Evolutionary conservation across 2,888 invertebrate genomes (phyloP).

Genomic region (Leptura quadrifasciata): DNA sequence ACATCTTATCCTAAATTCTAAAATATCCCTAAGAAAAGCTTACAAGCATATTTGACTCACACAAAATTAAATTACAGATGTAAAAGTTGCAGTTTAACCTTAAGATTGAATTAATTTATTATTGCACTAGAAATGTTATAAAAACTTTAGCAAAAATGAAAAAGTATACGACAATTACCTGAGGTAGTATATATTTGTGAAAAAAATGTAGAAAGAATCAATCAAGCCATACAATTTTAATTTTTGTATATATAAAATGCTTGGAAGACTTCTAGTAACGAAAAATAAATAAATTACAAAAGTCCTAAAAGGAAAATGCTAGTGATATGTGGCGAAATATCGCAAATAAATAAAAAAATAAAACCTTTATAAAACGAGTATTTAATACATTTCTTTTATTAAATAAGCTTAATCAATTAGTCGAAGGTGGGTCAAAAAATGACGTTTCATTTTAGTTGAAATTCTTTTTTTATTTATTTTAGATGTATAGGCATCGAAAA

Average conservation of each 20-base stretch:
- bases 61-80: constrained; percentile 45
- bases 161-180: constrained; percentile 65
- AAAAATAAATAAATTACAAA: constrained; percentile 54
- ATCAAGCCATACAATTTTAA: constrained; percentile 49
- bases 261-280: constrained; percentile 63
- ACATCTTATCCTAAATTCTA: constrained; percentile 64
- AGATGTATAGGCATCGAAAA: constrained; percentile 3
- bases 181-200: constrained; percentile 66
- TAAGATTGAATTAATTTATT: constrained; percentile 56
- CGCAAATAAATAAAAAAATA: constrained; percentile 56
- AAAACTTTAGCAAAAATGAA: constrained; percentile 60
- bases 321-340: constrained; percentile 57
- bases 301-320: constrained; percentile 49
- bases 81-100: constrained; percentile 43
- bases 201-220: constrained; percentile 48
- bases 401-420: constrained; percentile 48
- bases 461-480: constrained; percentile 2
- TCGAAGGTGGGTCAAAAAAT: constrained; percentile 47
- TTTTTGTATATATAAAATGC: constrained; percentile 53
- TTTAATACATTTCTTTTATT: constrained; percentile 48
- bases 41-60: constrained; percentile 57
- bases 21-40: constrained; percentile 62
- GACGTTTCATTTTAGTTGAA: constrained; percentile 39
- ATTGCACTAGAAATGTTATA: constrained; percentile 65
- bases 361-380: constrained; percentile 55